A percentile compares a stretch with the other conserved stretches of the same genome.
These are phyloP conservation scores for Drosophila kuntzei DNA, from an alignment of 2,888 invertebrate species.

Conservation along the genomic window DNA sequence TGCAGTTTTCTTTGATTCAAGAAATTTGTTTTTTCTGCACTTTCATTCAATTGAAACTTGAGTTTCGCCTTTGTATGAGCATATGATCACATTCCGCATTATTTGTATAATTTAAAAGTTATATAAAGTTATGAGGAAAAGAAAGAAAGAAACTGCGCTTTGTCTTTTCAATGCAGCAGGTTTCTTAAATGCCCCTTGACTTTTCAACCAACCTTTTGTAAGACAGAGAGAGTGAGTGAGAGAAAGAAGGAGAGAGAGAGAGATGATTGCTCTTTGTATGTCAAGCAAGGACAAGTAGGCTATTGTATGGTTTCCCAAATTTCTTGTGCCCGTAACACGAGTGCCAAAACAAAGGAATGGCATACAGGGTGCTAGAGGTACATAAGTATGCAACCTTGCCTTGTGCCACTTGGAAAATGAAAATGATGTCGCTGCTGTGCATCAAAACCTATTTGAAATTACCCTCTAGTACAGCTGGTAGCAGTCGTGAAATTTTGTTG, in stretches of 20 bases:
- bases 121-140: constrained; percentile 17
- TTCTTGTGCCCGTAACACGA: constrained; percentile 20
- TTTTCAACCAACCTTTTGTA: constrained; percentile 20
- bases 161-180: constrained; percentile 2
- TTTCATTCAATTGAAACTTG: constrained; percentile 31
- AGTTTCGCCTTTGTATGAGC: constrained; percentile 5
- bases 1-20: constrained; percentile 19
- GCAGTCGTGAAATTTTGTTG: too few relatives aligned
- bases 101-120: constrained; percentile 32
- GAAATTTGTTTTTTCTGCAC: constrained; percentile 27
- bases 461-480: too few relatives aligned
- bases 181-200: constrained; percentile 17
- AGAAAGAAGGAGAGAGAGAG: not conserved
- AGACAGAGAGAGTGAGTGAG: too few relatives aligned
- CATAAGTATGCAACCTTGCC: constrained; percentile 15
- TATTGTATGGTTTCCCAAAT: constrained; percentile 40
- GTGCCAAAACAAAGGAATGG: constrained; percentile 26
- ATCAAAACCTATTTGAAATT: not conserved
- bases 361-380: constrained; percentile 18
- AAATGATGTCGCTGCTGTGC: constrained; percentile 12
- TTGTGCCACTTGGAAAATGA: constrained; percentile 20
- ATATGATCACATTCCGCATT: constrained; percentile 16
- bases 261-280: constrained; percentile 25
- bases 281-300: constrained; percentile 39
- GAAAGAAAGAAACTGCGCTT: constrained; percentile 14